A percentile compares a stretch with the other conserved stretches of the same genome.
Evolutionary conservation across 2,113 vertebrate species (phyloP).

Genomic region (Actinemys pallida): DNA sequence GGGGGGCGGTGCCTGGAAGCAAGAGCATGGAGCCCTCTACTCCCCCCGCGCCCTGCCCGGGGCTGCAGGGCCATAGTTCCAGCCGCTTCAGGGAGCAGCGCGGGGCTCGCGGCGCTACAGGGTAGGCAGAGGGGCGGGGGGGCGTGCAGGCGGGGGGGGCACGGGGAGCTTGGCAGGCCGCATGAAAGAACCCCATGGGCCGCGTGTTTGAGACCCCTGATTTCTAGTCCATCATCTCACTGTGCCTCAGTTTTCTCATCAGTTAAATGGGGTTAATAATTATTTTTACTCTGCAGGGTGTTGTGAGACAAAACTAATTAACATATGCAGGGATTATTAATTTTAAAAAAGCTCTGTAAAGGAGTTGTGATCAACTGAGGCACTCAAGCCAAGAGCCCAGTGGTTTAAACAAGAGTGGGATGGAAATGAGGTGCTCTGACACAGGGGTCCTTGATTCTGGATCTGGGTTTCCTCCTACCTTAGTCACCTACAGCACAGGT

Average conservation of each 20-base stretch:
- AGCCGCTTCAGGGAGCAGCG: no score
- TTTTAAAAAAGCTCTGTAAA: background rate
- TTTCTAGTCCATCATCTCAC: background rate
- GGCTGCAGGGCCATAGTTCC: no score
- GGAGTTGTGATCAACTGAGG: conserved; percentile 1
- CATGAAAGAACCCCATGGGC: no score
- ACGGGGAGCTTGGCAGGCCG: no score
- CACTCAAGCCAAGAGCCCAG: background rate
- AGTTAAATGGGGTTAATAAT: background rate
- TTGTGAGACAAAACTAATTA: background rate
- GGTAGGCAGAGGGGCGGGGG: no score
- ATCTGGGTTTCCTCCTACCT: background rate
- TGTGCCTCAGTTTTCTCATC: background rate
- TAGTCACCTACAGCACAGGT: background rate
- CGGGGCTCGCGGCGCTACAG: no score
- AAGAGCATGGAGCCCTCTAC: no score
- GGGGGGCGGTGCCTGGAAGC: no score
- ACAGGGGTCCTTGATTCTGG: conserved; percentile 38
- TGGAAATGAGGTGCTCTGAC: conserved; percentile 6
- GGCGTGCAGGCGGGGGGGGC: no score
- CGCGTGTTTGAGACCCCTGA: no score
- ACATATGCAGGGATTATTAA: background rate
- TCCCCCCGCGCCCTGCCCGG: no score
- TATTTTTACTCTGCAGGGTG: background rate
- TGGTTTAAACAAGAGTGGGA: conserved; percentile 18